Conservation (phyloP, 1,140 invertebrate species). For the Helicoverpa armigera region DNA sequence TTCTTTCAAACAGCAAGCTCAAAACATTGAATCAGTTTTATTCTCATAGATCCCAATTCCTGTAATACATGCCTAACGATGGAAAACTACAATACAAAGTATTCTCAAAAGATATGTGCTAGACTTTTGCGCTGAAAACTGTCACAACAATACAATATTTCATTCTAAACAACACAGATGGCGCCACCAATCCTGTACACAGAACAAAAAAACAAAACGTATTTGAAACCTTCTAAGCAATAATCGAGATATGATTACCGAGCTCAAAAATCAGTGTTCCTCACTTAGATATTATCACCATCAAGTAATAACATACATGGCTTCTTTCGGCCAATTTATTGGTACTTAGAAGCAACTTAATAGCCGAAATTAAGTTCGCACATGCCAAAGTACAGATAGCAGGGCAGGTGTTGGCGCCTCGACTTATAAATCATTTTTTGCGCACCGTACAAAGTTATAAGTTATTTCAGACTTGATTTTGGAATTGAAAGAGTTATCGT, state of each 20-base stretch:
- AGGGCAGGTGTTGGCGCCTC: constrained; percentile 53
- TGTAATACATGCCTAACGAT: too few species aligned
- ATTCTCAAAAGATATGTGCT: too few species aligned
- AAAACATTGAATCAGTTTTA: too few species aligned
- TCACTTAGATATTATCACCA: not conserved
- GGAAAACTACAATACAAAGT: too few species aligned
- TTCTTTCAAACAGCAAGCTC: too few species aligned
- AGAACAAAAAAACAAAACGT: not conserved
- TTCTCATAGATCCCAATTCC: too few species aligned
- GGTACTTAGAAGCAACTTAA: constrained; percentile 30
- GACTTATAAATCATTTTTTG: constrained; percentile 59
- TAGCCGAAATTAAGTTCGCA: constrained; percentile 51
- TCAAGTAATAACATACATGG: constrained; percentile 5
- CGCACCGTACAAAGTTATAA: constrained; percentile 36
- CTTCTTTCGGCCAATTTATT: constrained; percentile 31
- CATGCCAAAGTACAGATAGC: constrained; percentile 47
- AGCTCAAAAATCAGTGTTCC: not conserved
- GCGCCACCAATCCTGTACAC: not conserved
- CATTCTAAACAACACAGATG: not conserved
- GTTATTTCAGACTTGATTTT: constrained; percentile 15
- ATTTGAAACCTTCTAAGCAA: not conserved
- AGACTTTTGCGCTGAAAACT: too few species aligned
- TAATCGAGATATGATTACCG: not conserved
- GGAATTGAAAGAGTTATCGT: constrained; percentile 2
- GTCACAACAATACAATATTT: not conserved